Conservation (phyloP, 2,888 invertebrate species). For the Archaeoteleia sp. region DNA sequence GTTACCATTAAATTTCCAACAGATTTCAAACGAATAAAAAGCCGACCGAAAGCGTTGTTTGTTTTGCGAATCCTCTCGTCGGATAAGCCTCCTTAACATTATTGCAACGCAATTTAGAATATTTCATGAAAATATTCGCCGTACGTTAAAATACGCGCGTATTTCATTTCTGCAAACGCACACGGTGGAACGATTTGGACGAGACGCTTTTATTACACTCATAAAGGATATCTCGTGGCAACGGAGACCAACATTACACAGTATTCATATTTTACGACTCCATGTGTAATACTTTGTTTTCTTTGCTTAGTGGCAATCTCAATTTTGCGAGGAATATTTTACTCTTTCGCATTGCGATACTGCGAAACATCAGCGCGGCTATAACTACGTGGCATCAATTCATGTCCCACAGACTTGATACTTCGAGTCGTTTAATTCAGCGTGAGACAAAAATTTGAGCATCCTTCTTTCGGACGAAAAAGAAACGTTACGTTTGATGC, state of each 20-base stretch:
- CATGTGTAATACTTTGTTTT: constrained; percentile 46
- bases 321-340: constrained; percentile 37
- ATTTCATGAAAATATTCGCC: constrained; percentile 35
- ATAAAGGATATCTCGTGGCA: constrained; percentile 55
- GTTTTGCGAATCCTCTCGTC: neutral
- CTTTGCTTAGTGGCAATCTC: constrained; percentile 45
- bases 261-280: constrained; percentile 49
- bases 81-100: constrained; percentile 17
- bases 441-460: too few species aligned
- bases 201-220: constrained; percentile 57
- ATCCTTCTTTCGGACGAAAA: too few species aligned
- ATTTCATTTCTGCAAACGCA: constrained; percentile 49
- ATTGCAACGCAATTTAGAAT: constrained; percentile 18
- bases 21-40: neutral
- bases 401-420: neutral
- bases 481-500: too few species aligned
- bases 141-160: constrained; percentile 31
- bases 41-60: too few species aligned
- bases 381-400: constrained; percentile 16
- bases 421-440: constrained; percentile 20
- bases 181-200: constrained; percentile 50
- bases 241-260: constrained; percentile 43
- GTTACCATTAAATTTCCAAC: neutral
- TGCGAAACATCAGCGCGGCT: constrained; percentile 21
- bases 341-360: constrained; percentile 35